These are phyloP conservation scores for Spodoptera exigua DNA, from an alignment of 2,888 invertebrate species.

Conservation along the genomic window DNA sequence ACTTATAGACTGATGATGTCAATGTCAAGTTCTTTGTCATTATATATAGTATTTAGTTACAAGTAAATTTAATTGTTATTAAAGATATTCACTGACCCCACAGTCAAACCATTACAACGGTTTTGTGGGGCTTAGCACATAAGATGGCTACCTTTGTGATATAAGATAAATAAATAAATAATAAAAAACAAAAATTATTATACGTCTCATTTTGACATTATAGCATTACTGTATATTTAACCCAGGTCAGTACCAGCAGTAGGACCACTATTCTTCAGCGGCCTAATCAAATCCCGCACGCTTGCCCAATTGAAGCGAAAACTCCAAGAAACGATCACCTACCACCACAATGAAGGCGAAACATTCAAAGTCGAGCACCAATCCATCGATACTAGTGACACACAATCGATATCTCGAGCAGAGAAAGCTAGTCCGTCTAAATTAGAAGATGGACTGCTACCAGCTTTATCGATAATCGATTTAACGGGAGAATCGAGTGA, in stretches of 20 bases:
- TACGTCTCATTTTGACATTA: no score
- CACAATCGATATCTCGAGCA: constrained; percentile 39
- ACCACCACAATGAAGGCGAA: constrained; percentile 72
- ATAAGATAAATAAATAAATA: no score
- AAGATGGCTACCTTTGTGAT: no score
- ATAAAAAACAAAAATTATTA: no score
- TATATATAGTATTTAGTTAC: no score
- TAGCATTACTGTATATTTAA: no score
- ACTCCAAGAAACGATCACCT: constrained; percentile 71
- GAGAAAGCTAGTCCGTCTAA: constrained; percentile 38
- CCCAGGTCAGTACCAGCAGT: constrained; percentile 70
- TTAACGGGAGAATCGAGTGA: constrained; percentile 68
- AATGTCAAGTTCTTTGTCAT: no score
- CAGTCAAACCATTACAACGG: no score
- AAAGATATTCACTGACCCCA: no score
- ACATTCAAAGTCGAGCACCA: constrained; percentile 55
- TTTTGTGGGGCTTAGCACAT: no score
- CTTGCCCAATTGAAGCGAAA: constrained; percentile 75
- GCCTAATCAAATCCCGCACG: constrained; percentile 78
- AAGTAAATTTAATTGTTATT: no score
- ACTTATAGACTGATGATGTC: no score
- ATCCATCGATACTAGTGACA: constrained; percentile 25
- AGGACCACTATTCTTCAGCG: constrained; percentile 84
- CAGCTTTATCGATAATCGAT: constrained; percentile 70
- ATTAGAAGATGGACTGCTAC: constrained; percentile 63